Evolutionary conservation across 2,113 vertebrate species (phyloP), one percentile per base, ranked within the genome.

Genomic region (Ascaphus truei): DNA sequence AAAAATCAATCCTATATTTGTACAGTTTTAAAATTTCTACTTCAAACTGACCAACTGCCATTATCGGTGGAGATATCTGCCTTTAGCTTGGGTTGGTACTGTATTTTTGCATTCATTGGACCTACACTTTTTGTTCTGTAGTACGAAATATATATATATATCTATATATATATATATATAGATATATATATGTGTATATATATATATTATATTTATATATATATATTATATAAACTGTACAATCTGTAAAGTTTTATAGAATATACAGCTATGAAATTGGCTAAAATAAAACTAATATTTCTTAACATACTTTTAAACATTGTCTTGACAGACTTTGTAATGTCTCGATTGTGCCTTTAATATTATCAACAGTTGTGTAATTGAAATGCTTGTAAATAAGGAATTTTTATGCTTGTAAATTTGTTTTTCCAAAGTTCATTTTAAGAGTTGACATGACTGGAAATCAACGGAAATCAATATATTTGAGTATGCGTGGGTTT

Each of bases 211-310:
- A 47, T 47, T 52, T 22, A 61, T 30, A 69, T 57, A 53, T 30
- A 57, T 57, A 57, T 51, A 69, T n/a, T 60, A 47, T 12, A 92
- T 92, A 90, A 89, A 90, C 88, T 93, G 92, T 93, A 94, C 91
- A 93, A 90, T 93, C 91, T 93, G 91, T 93, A 92, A 92, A 93
- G 92, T 91, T 92, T 92, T 94, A 92, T 93, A 93, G 90, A 88
- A 92, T 91, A 92, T 91, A 87, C 88, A 89, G 90, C 88, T 93
- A 90, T 94, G 89, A 93, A 91, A 90, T 86, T 90, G 89, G 88
- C 90, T 89, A 90, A 81, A 93, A 93, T 93, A 93, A 93, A 94
- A 87, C 87, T 89, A 92, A 91, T 91, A 93, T 93, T 92, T 94
- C 89, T 87, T 90, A 92, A 90, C 88, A 88, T 84, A 85, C 81